Conservation (phyloP, 2,888 invertebrate species). For the Eulithis prunata region DNA sequence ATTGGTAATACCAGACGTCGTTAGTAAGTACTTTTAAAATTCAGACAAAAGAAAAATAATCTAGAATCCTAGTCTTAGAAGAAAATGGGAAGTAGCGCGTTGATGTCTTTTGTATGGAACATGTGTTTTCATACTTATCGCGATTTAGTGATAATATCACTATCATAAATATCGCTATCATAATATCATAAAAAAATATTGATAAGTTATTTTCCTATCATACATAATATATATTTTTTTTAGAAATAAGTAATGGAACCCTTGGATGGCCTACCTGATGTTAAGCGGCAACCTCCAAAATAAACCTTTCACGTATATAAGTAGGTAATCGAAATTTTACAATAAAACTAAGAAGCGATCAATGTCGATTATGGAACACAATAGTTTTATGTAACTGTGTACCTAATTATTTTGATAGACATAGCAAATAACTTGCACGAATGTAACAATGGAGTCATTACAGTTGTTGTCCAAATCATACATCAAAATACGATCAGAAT, state of each 20-base stretch:
- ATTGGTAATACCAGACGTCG: no score
- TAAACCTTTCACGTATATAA: neutral
- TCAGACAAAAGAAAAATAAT: no score
- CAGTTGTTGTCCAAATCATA: conserved; percentile 46
- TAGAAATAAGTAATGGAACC: no score
- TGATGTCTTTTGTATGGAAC: conserved; percentile 35
- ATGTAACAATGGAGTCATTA: conserved; percentile 53
- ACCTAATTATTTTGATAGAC: conserved; percentile 55
- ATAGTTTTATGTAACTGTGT: conserved; percentile 60
- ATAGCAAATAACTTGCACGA: conserved; percentile 38
- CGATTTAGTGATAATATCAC: no score
- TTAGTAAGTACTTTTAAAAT: no score
- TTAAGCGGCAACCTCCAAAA: no score
- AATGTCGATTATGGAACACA: conserved; percentile 60
- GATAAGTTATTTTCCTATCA: no score
- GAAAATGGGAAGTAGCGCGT: conserved; percentile 19
- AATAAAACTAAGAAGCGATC: conserved; percentile 48
- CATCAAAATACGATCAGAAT: conserved; percentile 31
- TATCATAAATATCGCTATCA: no score
- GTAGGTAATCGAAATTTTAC: neutral
- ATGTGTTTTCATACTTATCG: neutral
- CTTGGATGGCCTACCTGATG: no score
- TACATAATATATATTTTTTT: no score
- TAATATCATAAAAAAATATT: no score
- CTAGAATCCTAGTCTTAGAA: no score